A percentile compares a stretch with the other conserved stretches of the same genome.
Conservation (phyloP, 2,888 invertebrate species). For the Drosophila fulvimacula region DNA sequence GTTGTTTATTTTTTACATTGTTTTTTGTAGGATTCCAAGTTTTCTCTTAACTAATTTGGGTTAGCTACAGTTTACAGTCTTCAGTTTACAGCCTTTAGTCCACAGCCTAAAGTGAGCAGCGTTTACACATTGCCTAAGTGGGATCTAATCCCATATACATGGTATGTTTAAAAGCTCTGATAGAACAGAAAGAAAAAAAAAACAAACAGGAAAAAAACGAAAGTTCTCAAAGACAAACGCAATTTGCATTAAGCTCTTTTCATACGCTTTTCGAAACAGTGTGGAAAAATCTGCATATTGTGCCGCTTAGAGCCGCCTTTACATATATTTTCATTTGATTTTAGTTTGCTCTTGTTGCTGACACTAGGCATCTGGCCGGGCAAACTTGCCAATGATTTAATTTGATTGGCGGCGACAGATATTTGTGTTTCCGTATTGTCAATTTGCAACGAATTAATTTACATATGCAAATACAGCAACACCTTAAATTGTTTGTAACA, state of each 20-base stretch:
- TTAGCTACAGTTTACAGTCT: no score
- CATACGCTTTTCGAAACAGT: constrained; percentile 4
- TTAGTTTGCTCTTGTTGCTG: constrained; percentile 10
- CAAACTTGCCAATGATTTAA: constrained; percentile 12
- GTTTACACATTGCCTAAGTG: no score
- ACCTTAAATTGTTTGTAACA: constrained; percentile 9
- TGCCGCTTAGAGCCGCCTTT: constrained; percentile 15
- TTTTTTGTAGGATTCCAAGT: no score
- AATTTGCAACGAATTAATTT: constrained; percentile 18
- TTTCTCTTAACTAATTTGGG: no score
- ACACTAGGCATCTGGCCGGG: background rate
- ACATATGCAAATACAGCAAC: constrained; percentile 12
- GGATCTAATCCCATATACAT: background rate
- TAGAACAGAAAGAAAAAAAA: background rate
- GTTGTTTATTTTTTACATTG: no score
- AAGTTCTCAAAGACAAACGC: constrained; percentile 4
- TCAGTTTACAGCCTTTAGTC: no score
- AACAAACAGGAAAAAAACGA: background rate
- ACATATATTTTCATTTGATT: constrained; percentile 15
- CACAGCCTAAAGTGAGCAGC: background rate
- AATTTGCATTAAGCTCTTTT: constrained; percentile 4
- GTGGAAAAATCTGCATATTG: constrained; percentile 22
- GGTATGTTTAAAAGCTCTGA: background rate
- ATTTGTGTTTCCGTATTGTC: constrained; percentile 13
- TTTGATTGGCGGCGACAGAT: constrained; percentile 13